phyloP scores from a whole-genome alignment of 2,888 invertebrate species.

The Phengaris arion region DNA sequence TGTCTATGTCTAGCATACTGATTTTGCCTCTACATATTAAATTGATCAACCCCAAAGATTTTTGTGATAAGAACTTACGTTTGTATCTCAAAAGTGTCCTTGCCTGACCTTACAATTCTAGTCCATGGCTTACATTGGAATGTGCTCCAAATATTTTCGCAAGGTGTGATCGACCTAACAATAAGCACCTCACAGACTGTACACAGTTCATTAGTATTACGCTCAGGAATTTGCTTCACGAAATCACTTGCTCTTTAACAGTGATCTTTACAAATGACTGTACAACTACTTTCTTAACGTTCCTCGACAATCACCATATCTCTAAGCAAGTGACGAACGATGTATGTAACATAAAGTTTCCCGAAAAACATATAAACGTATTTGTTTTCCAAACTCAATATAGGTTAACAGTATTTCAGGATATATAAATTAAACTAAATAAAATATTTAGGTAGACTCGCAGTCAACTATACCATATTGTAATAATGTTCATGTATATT shows the following conservation, averaged over 20 bases:
- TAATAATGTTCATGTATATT: neutral
- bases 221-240: neutral
- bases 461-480: neutral
- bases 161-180: neutral
- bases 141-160: conserved; percentile 17
- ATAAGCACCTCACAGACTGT: neutral
- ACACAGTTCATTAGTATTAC: neutral
- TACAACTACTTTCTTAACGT: too few species aligned
- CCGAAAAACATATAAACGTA: too few species aligned
- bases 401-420: too few species aligned
- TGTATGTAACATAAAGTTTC: too few species aligned
- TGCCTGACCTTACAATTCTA: neutral
- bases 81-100: neutral
- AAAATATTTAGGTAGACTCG: too few species aligned
- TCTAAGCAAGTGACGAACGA: too few species aligned
- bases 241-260: too few species aligned
- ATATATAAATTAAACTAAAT: neutral
- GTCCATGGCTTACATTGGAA: conserved; percentile 3
- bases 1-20: neutral
- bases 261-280: too few species aligned
- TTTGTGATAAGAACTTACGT: neutral
- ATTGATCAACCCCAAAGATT: neutral
- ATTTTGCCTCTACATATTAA: neutral
- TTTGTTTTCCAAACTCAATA: too few species aligned
- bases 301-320: too few species aligned